These are phyloP conservation scores for Cotesia congregata DNA, from an alignment of 2,888 invertebrate genomes.

Conservation along the genomic window DNA sequence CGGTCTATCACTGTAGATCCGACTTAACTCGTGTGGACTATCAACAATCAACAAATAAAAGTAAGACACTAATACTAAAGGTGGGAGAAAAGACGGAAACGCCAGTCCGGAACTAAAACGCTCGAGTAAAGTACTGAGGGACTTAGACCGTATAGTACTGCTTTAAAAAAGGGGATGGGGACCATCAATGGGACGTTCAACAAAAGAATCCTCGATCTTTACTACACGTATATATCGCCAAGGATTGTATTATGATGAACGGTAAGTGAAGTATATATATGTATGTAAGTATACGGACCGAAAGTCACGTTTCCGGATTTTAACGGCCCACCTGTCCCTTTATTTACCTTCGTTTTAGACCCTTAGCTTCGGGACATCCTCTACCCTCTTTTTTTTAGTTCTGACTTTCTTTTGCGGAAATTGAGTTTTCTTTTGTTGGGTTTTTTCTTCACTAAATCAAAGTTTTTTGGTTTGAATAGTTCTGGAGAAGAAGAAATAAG, in stretches of 20 bases:
- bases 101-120: constrained; percentile 31
- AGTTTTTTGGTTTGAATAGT: no score
- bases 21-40: not conserved
- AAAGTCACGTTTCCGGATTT: constrained; percentile 11
- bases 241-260: constrained; percentile 12
- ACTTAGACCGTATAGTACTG: no score
- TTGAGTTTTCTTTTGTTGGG: no score
- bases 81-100: not conserved
- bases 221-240: constrained; percentile 5
- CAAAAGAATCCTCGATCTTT: not conserved
- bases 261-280: not conserved
- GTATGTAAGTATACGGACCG: not conserved
- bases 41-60: not conserved
- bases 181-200: not conserved
- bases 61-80: not conserved
- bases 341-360: not conserved
- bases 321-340: constrained; percentile 7
- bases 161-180: not conserved
- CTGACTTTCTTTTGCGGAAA: not conserved
- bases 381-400: not conserved
- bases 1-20: not conserved
- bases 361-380: not conserved
- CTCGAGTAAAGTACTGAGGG: not conserved
- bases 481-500: no score
- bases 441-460: no score